Conservation (phyloP, 2,113 vertebrate genomes). For the Halichoeres trimaculatus region DNA sequence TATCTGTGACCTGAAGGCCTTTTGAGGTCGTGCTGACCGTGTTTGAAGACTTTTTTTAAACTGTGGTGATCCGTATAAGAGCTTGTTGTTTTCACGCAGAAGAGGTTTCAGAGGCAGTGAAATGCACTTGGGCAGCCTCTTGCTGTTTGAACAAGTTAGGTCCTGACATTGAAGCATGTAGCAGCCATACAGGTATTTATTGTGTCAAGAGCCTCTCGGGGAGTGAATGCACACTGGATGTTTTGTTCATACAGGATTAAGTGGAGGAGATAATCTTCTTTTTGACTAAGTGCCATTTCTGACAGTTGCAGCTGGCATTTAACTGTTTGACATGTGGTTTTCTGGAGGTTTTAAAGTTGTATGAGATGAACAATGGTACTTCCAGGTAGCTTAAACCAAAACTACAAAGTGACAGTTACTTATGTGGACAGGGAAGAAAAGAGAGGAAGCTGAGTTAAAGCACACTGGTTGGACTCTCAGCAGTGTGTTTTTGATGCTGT, state of each 20-base stretch:
- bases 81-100: constrained; percentile 4
- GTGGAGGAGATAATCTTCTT: background rate
- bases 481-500: background rate
- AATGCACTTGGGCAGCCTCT: constrained; percentile 11
- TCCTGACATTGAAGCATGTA: constrained; percentile 71
- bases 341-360: background rate
- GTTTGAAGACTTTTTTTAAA: background rate
- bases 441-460: constrained; percentile 16
- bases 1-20: constrained; percentile 18
- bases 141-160: constrained; percentile 72
- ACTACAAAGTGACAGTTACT: background rate
- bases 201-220: constrained; percentile 45
- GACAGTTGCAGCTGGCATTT: constrained; percentile 1
- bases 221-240: constrained; percentile 20
- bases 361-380: background rate
- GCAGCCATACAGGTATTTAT: constrained; percentile 70
- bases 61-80: background rate
- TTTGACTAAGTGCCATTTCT: constrained; percentile 5
- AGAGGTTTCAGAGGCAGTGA: constrained; percentile 15
- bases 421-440: background rate
- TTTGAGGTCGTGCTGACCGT: constrained; percentile 34
- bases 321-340: background rate
- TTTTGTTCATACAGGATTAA: constrained; percentile 1
- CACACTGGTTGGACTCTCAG: background rate
- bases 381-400: background rate